phyloP scores from a whole-genome alignment of 2,113 vertebrate species.

The Pedetes capensis region DNA sequence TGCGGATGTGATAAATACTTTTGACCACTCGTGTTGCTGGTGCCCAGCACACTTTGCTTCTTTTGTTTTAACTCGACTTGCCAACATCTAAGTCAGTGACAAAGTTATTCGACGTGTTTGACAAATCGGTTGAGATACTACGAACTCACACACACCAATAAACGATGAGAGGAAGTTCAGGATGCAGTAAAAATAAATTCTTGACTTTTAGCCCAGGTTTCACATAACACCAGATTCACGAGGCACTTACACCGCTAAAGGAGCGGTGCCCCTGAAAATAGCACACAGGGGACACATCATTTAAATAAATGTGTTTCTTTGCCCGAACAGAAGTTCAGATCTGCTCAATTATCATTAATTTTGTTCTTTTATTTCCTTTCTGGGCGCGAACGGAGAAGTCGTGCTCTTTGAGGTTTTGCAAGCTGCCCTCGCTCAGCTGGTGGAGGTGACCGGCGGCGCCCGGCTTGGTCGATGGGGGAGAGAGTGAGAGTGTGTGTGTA shows the following conservation, averaged over 20 bases:
- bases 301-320: constrained; percentile 76
- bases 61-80: constrained; percentile 72
- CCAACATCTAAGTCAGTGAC: constrained; percentile 72
- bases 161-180: constrained; percentile 68
- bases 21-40: constrained; percentile 41
- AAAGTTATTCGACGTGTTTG: constrained; percentile 62
- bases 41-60: constrained; percentile 65
- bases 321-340: constrained; percentile 75
- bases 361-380: constrained; percentile 67
- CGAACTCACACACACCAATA: constrained; percentile 30
- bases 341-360: constrained; percentile 77
- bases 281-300: constrained; percentile 78
- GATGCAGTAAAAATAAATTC: constrained; percentile 70
- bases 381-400: constrained; percentile 66
- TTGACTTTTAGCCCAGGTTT: constrained; percentile 16
- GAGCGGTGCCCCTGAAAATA: constrained; percentile 59
- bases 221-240: constrained; percentile 35
- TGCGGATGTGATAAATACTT: constrained; percentile 49
- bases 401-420: constrained; percentile 71
- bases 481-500: neutral
- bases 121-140: constrained; percentile 61
- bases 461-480: neutral
- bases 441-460: constrained; percentile 51
- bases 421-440: neutral
- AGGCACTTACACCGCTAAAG: constrained; percentile 16